Evolutionary conservation across 1,140 invertebrate species (phyloP), one percentile per base, ranked within the genome.

Genomic region (Calephelis nemesis): DNA sequence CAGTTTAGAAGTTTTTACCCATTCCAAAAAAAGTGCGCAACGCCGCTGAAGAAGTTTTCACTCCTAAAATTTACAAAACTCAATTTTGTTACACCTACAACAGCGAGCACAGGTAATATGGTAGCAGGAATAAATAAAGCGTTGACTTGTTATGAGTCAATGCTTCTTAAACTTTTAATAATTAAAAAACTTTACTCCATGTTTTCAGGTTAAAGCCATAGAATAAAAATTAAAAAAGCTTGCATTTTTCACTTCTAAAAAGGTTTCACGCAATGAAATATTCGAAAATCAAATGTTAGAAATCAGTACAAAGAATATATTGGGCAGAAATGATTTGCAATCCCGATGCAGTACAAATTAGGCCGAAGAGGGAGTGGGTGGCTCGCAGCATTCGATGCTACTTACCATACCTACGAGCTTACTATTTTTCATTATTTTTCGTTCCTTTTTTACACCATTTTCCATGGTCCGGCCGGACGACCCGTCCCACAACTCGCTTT

Each of bases 391-490:
- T 77, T 75, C 81, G 74, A 75, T 68, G 76, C 78, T 86, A 81
- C 81, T 83, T 88, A 84, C 82, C 78, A 82, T 88, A 88, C 87
- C 81, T 79, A 76, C 71, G 75, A 66, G 79, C 79, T 81, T 83
- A 85, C 78, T 79, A 79, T 84, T 86, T 84, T 82, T 75, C 76
- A 72, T 74, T 71, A 73, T 85, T 84, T 82, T 80, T 79, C 77
- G 67, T 83, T 82, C 77, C 70, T 86, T 88, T 87, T 85, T 79
- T 82, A 76, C 79, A 78, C 84, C 83, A 85, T 85, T 88, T 87
- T 83, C 84, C 83, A 77, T 81, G 78, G 77, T 78, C 82, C 79
- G 79, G 65, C 72, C 77, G 74, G 79, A 78, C 74, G 82, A 80
- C 76, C 78, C 75, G 79, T 74, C 75, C 75, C 74, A 68, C 72